Conservation (phyloP, 2,113 vertebrate genomes). For the Trichomycterus rosablanca region DNA sequence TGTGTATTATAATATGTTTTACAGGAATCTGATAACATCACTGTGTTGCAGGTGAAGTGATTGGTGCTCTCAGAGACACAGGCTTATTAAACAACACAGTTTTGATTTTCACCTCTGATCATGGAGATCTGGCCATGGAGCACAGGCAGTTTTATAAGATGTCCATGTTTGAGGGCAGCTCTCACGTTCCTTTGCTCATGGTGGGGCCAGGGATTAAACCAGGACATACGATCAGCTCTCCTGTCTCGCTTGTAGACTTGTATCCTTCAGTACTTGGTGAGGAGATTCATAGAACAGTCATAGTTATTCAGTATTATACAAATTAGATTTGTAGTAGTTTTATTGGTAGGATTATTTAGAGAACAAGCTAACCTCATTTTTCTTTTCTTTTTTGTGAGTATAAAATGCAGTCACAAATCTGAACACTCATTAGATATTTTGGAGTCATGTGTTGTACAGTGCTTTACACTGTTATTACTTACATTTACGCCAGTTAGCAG, state of each 20-base stretch:
- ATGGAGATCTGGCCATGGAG: constrained; percentile 95
- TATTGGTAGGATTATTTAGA: too few relatives aligned
- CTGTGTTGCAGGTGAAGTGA: constrained; percentile 75
- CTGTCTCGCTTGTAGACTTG: constrained; percentile 91
- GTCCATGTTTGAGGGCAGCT: constrained; percentile 97
- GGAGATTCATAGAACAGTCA: constrained; percentile 37
- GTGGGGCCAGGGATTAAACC: constrained; percentile 78
- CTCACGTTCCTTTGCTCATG: constrained; percentile 82
- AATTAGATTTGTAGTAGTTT: neutral
- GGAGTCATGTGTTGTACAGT: too few relatives aligned
- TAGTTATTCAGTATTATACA: neutral
- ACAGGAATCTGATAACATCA: neutral
- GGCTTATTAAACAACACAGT: constrained; percentile 77
- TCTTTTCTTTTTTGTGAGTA: too few relatives aligned
- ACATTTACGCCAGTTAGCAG: too few relatives aligned
- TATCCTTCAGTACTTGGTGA: constrained; percentile 89
- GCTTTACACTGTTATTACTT: too few relatives aligned
- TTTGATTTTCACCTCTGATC: constrained; percentile 87
- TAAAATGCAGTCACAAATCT: too few relatives aligned
- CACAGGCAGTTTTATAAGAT: constrained; percentile 98
- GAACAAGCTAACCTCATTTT: too few relatives aligned
- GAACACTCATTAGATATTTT: too few relatives aligned
- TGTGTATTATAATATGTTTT: neutral
- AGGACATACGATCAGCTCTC: constrained; percentile 63
- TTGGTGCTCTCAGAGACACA: constrained; percentile 72